These are phyloP conservation scores for Pristionchus exspectatus DNA, from an alignment of 2,888 invertebrate genomes.

Conservation along the genomic window DNA sequence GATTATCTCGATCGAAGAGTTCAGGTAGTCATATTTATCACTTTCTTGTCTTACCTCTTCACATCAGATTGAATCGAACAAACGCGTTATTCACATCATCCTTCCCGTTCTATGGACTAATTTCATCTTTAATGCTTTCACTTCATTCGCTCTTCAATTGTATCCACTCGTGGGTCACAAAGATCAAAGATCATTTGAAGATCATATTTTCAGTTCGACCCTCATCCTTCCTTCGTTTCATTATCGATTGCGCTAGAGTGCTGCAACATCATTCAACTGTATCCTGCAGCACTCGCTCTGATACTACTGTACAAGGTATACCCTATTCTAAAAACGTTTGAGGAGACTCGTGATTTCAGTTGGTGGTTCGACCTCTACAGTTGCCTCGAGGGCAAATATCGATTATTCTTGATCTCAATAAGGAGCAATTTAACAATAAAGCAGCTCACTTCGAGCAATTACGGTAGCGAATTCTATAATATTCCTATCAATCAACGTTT, in stretches of 20 bases:
- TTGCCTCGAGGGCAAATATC: constrained; percentile 5
- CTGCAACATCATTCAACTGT: constrained; percentile 27
- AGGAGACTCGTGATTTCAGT: background rate
- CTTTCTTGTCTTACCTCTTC: background rate
- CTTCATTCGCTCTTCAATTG: constrained; percentile 30
- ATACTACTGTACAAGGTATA: constrained; percentile 45
- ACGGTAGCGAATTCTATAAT: background rate
- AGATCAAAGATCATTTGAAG: background rate
- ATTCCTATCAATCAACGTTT: background rate
- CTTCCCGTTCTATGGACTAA: constrained; percentile 39
- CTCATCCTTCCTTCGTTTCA: background rate
- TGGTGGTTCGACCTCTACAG: constrained; percentile 7
- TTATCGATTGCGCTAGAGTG: background rate
- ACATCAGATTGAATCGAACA: constrained; percentile 36
- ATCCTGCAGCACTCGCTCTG: background rate
- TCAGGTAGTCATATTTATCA: background rate
- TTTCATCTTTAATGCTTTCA: constrained; percentile 2
- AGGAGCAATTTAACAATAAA: background rate
- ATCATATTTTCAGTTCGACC: background rate
- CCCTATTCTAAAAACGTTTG: background rate
- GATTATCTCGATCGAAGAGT: constrained; percentile 15
- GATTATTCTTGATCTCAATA: constrained; percentile 4
- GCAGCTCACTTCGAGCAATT: constrained; percentile 1
- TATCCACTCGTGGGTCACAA: constrained; percentile 18
- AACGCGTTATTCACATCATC: constrained; percentile 33